Base-by-base conservation (phyloP, 2,888 invertebrate genomes). In the Synanthedon tipuliformis region DNA sequence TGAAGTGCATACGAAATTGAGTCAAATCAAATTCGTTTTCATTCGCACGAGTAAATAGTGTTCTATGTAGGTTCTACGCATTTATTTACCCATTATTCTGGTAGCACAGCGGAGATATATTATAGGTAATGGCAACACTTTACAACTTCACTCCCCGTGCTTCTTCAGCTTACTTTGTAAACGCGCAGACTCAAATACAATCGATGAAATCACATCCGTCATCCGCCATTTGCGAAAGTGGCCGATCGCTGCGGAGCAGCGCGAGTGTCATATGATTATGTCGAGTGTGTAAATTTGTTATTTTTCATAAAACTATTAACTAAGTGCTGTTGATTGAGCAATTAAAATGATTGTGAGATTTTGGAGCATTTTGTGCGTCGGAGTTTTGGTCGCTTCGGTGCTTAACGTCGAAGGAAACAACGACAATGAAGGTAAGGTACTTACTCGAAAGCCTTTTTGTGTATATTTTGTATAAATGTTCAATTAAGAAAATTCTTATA, bases 261-360 rank as follows among this genome's bases (percentile, higher is more conserved):
- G 84, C 79, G 73, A 79, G 80, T 82, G 85, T 79, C 75, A 75
- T 75, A 71, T 52, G 59, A 59, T 56, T 78, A 78, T 75, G 78
- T 76, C 83, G 83, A 81, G 79, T 79, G 84, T 78, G 62, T 80
- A 74, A 78, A 63, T 73, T 80, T 82, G 73, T 73, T 80, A 76
- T 68, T 79, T 80, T 75, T 74, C 71, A 70, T 71, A 71, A 71
- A 79, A 76, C 73, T 80, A 84, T 86, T 81, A 82, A 84, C 79
- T 74, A 66, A 75, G 82, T 82, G 80, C 66, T 66, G 69, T 65
- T 69, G 69, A 74, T 69, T 70, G 66, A 80, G 71, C 73, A 71
- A 73, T 80, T 77, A 86, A 73, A 81, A 88, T 88, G 88, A 88
- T 88, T 85, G 87, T 88, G 86, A 86, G 88, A 81, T 86, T 79